Conservation (phyloP, 37 sponge, comb jelly and placozoan species). For the Spongilla lacustris region DNA sequence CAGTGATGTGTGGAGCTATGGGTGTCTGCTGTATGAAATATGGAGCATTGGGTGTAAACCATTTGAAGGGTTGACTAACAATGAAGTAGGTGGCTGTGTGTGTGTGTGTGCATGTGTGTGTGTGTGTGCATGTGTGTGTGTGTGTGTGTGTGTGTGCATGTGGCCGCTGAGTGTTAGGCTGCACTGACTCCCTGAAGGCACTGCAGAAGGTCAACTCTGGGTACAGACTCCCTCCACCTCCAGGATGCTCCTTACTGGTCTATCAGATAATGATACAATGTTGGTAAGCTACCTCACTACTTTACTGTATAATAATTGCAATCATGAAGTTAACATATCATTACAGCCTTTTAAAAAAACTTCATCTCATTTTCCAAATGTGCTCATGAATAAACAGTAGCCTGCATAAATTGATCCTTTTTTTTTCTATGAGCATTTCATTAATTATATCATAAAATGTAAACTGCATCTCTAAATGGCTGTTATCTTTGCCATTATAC, state of each 20-base stretch:
- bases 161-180: background rate
- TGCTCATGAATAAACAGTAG: too few relatives aligned
- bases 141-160: too few relatives aligned
- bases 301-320: too few relatives aligned
- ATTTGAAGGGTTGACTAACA: background rate
- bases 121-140: too few relatives aligned
- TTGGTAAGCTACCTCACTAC: background rate
- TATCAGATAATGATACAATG: conserved; percentile 7
- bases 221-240: conserved; percentile 11
- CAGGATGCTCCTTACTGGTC: background rate
- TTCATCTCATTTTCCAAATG: too few relatives aligned
- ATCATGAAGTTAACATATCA: too few relatives aligned
- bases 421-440: too few relatives aligned
- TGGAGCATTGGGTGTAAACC: background rate
- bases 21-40: conserved; percentile 12
- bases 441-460: too few relatives aligned
- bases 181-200: background rate
- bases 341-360: too few relatives aligned
- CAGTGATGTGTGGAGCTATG: background rate
- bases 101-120: too few relatives aligned
- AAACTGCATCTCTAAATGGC: too few relatives aligned
- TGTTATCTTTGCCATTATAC: background rate
- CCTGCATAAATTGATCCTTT: too few relatives aligned
- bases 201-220: conserved; percentile 25
- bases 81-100: background rate